Evolutionary conservation across 2,113 vertebrate genomes (phyloP).

Genomic region (Pontoporia blainvillei): DNA sequence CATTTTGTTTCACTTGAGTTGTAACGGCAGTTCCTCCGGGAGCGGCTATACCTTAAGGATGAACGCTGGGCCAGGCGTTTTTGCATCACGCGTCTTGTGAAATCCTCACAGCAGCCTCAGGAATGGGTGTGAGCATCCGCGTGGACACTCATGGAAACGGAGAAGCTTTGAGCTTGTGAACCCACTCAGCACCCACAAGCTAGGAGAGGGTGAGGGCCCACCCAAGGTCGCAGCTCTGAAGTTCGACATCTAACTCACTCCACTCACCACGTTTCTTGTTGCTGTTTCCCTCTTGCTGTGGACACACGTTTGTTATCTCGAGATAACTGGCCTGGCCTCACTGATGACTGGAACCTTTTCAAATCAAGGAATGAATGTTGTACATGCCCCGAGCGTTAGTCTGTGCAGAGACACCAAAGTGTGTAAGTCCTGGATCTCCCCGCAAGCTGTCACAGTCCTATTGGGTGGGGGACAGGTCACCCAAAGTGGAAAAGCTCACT

Average conservation of each 20-base stretch:
- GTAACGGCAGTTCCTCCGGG: fast-evolving
- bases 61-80: neutral
- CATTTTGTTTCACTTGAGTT: neutral
- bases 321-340: neutral
- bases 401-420: neutral
- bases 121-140: fast-evolving
- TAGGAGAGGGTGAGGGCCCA: neutral
- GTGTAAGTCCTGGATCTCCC: neutral
- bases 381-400: fast-evolving
- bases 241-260: fast-evolving
- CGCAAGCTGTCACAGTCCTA: fast-evolving
- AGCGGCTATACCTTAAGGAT: fast-evolving
- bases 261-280: fast-evolving
- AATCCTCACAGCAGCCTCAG: neutral
- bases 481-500: no score
- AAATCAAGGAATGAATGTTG: neutral
- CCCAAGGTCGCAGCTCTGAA: no score
- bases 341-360: neutral
- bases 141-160: fast-evolving
- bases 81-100: no score
- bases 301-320: fast-evolving
- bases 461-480: neutral
- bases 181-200: neutral
- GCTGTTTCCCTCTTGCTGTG: no score
- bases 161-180: no score